Conservation (phyloP, 2,888 invertebrate species). For the Cryptus armator region DNA sequence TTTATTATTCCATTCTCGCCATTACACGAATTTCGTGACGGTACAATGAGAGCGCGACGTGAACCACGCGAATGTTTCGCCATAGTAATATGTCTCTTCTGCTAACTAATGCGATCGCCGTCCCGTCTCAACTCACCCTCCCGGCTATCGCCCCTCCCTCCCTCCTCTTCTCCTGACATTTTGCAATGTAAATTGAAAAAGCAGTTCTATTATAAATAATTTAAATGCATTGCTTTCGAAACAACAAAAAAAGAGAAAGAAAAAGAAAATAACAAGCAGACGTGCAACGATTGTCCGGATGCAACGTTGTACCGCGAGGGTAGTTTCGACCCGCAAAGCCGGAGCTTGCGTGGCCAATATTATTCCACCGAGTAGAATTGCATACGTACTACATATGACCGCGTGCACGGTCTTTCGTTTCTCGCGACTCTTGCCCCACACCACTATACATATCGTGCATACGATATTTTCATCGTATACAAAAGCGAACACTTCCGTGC, state of each 20-base stretch:
- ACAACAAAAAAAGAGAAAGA: constrained; percentile 22
- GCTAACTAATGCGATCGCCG: no score
- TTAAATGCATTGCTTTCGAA: constrained; percentile 77
- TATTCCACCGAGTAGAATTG: constrained; percentile 26
- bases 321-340: constrained; percentile 1
- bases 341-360: constrained; percentile 26
- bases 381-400: constrained; percentile 24
- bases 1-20: no score
- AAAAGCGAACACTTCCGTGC: no score
- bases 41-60: no score
- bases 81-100: background rate
- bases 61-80: constrained; percentile 8
- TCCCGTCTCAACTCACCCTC: background rate
- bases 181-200: constrained; percentile 78
- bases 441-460: no score
- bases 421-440: background rate
- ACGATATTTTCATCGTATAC: no score
- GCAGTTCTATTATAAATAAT: constrained; percentile 78
- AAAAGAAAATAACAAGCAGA: constrained; percentile 20
- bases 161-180: constrained; percentile 45
- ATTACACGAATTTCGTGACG: no score
- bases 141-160: background rate
- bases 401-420: background rate
- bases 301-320: constrained; percentile 22
- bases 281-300: constrained; percentile 26